Percentiles rank a stretch among this genome's conserved stretches.
Evolutionary conservation across 2,113 vertebrate species (phyloP).

Genomic region (Urocolius indicus): DNA sequence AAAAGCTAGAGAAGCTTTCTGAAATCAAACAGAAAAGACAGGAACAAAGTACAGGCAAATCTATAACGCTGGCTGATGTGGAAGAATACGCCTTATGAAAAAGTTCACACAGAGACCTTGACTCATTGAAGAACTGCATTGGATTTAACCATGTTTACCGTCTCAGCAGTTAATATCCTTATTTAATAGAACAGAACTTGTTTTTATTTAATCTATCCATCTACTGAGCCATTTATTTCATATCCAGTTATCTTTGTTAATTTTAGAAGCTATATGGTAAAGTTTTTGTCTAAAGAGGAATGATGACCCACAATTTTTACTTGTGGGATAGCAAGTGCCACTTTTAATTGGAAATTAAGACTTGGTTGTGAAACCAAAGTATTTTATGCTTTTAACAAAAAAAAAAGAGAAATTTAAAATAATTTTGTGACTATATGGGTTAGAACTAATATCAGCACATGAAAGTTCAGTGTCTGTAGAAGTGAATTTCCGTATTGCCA

Average conservation of each 20-base stretch:
- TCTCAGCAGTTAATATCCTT: neutral
- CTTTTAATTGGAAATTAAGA: neutral
- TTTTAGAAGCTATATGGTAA: neutral
- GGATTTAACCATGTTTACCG: neutral
- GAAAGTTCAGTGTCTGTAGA: neutral
- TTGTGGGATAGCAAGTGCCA: neutral
- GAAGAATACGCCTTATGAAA: neutral
- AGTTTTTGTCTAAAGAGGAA: neutral
- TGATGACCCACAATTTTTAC: neutral
- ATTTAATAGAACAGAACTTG: neutral
- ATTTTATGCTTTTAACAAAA: neutral
- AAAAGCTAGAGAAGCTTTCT: neutral
- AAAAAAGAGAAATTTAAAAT: neutral
- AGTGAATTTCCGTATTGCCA: neutral
- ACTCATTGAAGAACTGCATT: neutral
- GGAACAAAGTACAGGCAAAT: neutral
- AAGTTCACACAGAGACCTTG: neutral
- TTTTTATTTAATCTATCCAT: neutral
- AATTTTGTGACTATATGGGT: neutral
- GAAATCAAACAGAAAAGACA: conserved; percentile 5
- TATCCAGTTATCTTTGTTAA: neutral
- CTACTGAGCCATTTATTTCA: neutral
- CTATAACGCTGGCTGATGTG: neutral
- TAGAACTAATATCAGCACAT: neutral
- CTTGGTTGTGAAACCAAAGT: neutral